Evolutionary conservation across 2,888 invertebrate species (phyloP), one percentile per base, ranked within the genome.

Genomic region (Enchytraeus crypticus): DNA sequence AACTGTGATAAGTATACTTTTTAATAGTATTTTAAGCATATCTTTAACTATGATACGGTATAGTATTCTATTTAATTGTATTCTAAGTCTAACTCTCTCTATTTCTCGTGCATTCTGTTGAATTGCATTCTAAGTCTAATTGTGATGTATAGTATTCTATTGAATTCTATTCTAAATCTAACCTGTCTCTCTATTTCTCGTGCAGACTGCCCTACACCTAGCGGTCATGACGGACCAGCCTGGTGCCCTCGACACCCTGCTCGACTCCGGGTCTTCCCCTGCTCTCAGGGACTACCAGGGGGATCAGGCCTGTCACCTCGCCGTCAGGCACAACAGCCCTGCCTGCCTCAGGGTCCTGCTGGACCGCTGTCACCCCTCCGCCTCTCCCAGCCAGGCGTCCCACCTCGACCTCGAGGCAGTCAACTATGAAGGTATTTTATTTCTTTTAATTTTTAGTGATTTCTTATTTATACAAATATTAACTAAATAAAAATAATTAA

Each of bases 391-490:
- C 23, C 21, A n/a, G 21, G 30, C 26, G 32, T n/a, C 23, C 33
- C 57, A 38, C 23, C 45, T 61, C 27, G 45, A 65, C 23, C 46
- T 65, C 23, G 53, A 63, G 26, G 54, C 53, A 1, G 61, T 55
- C 46, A 65, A 65, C 47, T 65, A 55, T 57, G 65, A 65, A 57
- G 65, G 65, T 65, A 29, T n/a, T n/a, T n/a, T n/a, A n/a, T n/a
- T n/a, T n/a, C n/a, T n/a, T n/a, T n/a, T n/a, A n/a, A n/a, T n/a
- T n/a, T n/a, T n/a, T n/a, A n/a, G n/a, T n/a, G n/a, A n/a, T n/a
- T n/a, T n/a, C n/a, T n/a, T n/a, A n/a, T n/a, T n/a, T n/a, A n/a
- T n/a, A n/a, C n/a, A n/a, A n/a, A n/a, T n/a, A n/a, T n/a, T n/a
- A n/a, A n/a, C n/a, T n/a, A n/a, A n/a, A n/a, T n/a, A n/a, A n/a